phyloP scores from a whole-genome alignment of 2,797 vertebrate species.

The Philypnodon macrostomus region DNA sequence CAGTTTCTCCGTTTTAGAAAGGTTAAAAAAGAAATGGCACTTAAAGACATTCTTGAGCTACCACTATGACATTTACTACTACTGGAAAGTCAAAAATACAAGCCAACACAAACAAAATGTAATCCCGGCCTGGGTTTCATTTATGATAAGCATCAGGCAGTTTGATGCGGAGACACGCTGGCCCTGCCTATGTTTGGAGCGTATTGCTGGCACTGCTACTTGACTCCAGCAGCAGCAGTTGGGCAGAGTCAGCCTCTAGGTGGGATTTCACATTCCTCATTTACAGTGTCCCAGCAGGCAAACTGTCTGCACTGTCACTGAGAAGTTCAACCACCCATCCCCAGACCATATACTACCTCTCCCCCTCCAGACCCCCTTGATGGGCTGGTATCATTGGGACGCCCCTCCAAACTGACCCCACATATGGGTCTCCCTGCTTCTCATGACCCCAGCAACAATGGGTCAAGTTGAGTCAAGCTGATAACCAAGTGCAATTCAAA shows the following conservation, averaged over 20 bases:
- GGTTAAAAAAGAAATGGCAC: too few species aligned
- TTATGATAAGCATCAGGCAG: constrained; percentile 14
- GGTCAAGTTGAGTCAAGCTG: constrained; percentile 8
- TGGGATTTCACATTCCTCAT: constrained; percentile 72
- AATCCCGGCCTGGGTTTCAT: constrained; percentile 7
- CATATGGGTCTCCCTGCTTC: constrained; percentile 16
- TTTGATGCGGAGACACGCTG: constrained; percentile 36
- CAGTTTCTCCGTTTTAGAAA: too few species aligned
- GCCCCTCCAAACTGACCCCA: constrained; percentile 8
- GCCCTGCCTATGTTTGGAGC: constrained; percentile 64
- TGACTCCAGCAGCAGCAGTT: constrained; percentile 47
- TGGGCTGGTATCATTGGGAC: constrained; percentile 47
- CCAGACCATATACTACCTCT: not conserved
- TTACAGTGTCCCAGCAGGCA: constrained; percentile 57
- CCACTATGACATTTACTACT: too few species aligned
- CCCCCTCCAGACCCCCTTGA: constrained; percentile 18
- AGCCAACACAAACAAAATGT: not conserved
- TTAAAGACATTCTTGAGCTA: too few species aligned
- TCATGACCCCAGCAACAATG: constrained; percentile 9
- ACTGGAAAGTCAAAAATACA: too few species aligned
- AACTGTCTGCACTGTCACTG: constrained; percentile 49
- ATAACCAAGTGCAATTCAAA: not conserved
- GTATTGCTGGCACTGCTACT: constrained; percentile 47
- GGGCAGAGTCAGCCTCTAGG: constrained; percentile 51
- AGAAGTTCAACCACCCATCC: constrained; percentile 24